Conservation (phyloP, 2,888 invertebrate species). For the Hylaea fasciaria region DNA sequence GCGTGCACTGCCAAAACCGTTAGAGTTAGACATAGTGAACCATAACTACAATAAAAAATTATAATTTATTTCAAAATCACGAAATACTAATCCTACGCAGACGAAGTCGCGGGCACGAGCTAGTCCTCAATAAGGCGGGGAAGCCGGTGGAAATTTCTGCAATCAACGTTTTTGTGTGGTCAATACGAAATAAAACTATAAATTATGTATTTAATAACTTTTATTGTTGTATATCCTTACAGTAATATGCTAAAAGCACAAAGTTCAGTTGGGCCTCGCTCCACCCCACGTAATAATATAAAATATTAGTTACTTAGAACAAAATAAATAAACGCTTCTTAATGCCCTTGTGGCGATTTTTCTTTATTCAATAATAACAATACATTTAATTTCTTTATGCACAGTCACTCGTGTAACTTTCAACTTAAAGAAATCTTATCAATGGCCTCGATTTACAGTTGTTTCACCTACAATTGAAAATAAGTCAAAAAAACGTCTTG, state of each 20-base stretch:
- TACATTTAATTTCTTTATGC: slow-evolving; percentile 73
- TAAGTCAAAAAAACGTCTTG: slow-evolving; percentile 31
- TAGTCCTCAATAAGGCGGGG: no score
- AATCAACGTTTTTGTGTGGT: no score
- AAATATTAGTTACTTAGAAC: slow-evolving; percentile 80
- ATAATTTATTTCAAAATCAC: no score
- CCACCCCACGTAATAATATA: slow-evolving; percentile 74
- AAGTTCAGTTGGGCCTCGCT: slow-evolving; percentile 72
- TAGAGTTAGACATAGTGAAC: no score
- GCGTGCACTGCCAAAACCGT: no score
- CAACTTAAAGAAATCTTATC: slow-evolving; percentile 76
- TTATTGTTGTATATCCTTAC: slow-evolving; percentile 77
- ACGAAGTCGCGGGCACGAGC: no score
- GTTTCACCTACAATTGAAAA: slow-evolving; percentile 53
- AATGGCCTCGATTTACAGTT: slow-evolving; percentile 83
- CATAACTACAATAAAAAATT: no score
- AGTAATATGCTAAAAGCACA: slow-evolving; percentile 77
- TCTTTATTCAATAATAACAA: slow-evolving; percentile 65
- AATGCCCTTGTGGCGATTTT: slow-evolving; percentile 74
- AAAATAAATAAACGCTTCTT: slow-evolving; percentile 82
- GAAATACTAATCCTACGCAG: no score
- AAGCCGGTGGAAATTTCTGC: no score
- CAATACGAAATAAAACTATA: slow-evolving; percentile 22
- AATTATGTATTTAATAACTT: slow-evolving; percentile 59
- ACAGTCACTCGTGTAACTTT: slow-evolving; percentile 75